phyloP scores from a whole-genome alignment of 92 coral and sea anemone species.

The Metridium senile region DNA sequence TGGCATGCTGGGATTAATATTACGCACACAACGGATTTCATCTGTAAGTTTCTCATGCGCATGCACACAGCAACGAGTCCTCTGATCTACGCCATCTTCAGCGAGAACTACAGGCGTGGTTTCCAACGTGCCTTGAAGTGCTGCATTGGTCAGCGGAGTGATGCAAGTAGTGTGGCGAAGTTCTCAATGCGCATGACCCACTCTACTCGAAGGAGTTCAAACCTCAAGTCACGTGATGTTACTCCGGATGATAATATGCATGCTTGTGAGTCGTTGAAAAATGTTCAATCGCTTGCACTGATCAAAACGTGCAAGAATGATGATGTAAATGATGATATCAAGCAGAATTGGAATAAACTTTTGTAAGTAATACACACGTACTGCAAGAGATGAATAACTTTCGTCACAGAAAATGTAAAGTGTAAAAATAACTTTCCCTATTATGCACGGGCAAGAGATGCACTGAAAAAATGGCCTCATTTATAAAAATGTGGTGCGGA shows the following conservation, averaged over 20 bases:
- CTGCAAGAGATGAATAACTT: not conserved
- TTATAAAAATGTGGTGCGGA: too few relatives aligned
- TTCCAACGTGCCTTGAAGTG: constrained; percentile 48
- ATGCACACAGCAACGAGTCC: constrained; percentile 74
- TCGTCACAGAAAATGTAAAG: not conserved
- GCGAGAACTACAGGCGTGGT: constrained; percentile 82
- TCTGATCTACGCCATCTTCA: constrained; percentile 65
- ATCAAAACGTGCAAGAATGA: not conserved
- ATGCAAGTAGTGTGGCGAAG: not conserved
- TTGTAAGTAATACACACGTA: not conserved
- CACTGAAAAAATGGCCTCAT: too few relatives aligned
- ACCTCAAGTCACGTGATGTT: not conserved
- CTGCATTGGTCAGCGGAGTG: not conserved
- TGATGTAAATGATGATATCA: too few relatives aligned
- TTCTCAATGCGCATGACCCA: constrained; percentile 13
- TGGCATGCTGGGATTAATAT: constrained; percentile 15
- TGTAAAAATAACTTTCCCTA: too few relatives aligned
- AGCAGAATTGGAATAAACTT: not conserved
- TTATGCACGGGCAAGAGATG: too few relatives aligned
- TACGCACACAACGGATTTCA: constrained; percentile 24
- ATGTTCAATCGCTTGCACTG: not conserved
- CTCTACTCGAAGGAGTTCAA: constrained; percentile 8
- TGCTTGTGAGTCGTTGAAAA: not conserved
- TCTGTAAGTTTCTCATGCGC: constrained; percentile 71
- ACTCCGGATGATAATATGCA: not conserved